Base-by-base conservation (phyloP, 2,797 vertebrate genomes). In the Catharus ustulatus region DNA sequence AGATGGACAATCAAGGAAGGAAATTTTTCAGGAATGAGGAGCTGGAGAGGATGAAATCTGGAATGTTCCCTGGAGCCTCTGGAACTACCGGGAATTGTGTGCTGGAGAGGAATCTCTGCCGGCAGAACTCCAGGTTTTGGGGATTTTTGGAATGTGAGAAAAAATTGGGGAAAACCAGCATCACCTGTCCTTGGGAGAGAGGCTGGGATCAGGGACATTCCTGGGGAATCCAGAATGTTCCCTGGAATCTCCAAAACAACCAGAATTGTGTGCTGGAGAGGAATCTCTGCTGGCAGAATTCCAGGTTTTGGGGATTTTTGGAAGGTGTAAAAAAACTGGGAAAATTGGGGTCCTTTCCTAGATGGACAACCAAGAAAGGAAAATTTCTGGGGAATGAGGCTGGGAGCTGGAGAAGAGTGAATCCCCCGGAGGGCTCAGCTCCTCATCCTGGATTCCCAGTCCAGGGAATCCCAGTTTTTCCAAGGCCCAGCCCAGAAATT, bases 251-350 rank as follows among this genome's bases (percentile, higher is more conserved):
- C n/a, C n/a, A n/a, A n/a, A n/a, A n/a, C n/a, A n/a, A n/a, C n/a
- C n/a, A n/a, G n/a, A 72, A 32, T 11, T 15, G 34, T 0, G 19
- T 0, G 16, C 61, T 0, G 15, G 38, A 49, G 43, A 49, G 34
- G 24, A 51, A 4, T 1, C 23, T 16, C 16, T 4, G 46, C 36
- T 2, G 3, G 24, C 7, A 3, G 3, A 11, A 0, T 34, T 32
- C n/a, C 27, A 4, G 7, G 12, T n/a, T 64, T 16, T 4, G 26
- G 5, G 13, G 30, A 24, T 23, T 32, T 42, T 58, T 45, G 15
- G 71, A 62, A 42, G 27, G 58, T 10, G 18, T 11, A 40, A 43
- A 54, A 58, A 58, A 26, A 5, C 1, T n/a, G 23, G 43, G 18
- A 34, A 13, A 62, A 15, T 20, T 26, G 29, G 36, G 16, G 3